These are phyloP conservation scores for Synanthedon myopaeformis DNA, from an alignment of 2,888 invertebrate species.

Conservation along the genomic window DNA sequence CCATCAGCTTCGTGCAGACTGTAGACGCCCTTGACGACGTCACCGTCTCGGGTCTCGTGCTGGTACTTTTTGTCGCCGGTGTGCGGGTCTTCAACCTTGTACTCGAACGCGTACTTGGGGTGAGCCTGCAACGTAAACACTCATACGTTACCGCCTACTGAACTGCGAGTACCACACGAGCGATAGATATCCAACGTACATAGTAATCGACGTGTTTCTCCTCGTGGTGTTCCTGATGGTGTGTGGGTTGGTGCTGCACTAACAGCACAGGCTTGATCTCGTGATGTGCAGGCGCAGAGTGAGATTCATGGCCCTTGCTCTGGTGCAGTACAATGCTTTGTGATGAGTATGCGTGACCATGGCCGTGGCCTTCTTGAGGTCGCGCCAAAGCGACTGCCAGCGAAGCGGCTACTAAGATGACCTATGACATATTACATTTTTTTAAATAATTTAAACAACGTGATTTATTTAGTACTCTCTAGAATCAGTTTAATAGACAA, in stretches of 20 bases:
- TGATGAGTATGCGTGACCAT: constrained; percentile 25
- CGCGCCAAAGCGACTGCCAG: constrained; percentile 10
- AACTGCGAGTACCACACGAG: background rate
- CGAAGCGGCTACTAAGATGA: constrained; percentile 7
- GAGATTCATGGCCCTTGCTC: constrained; percentile 2
- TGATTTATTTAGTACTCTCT: too few relatives aligned
- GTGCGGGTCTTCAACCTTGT: constrained; percentile 51
- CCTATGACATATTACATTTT: too few relatives aligned
- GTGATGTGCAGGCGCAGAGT: constrained; percentile 1
- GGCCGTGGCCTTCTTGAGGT: constrained; percentile 16
- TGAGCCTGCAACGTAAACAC: constrained; percentile 18
- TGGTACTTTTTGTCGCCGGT: constrained; percentile 57
- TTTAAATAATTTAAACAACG: too few relatives aligned
- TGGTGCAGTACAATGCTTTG: constrained; percentile 28
- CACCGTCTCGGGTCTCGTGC: constrained; percentile 46
- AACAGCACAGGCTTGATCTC: background rate
- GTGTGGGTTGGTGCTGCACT: background rate
- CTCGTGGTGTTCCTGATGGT: constrained; percentile 9
- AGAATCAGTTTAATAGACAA: too few relatives aligned
- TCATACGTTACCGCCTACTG: background rate
- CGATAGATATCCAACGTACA: background rate
- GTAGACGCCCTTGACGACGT: constrained; percentile 51
- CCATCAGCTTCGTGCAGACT: constrained; percentile 46
- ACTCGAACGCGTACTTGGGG: constrained; percentile 56
- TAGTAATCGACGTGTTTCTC: constrained; percentile 8